A percentile compares a stretch with the other conserved stretches of the same genome.
phyloP scores from a whole-genome alignment of 2,888 invertebrate genomes.

The Augiades crinisus region DNA sequence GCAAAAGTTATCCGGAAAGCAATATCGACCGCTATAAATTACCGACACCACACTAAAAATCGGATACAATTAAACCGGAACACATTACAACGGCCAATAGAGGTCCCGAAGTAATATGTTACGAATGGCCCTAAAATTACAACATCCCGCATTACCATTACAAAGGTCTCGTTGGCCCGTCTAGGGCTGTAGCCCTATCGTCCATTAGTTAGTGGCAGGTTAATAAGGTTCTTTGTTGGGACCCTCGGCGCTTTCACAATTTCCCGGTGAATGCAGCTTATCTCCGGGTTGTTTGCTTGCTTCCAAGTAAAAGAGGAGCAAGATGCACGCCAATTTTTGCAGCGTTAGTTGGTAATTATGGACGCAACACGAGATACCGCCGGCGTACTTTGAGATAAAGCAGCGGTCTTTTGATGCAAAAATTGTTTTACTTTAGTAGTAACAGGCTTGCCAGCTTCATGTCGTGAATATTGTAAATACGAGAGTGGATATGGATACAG shows the following conservation, averaged over 20 bases:
- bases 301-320: constrained; percentile 53
- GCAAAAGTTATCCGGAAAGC: background rate
- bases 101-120: constrained; percentile 21
- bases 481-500: too few species aligned
- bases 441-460: constrained; percentile 13
- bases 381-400: constrained; percentile 39
- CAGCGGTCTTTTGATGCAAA: constrained; percentile 38
- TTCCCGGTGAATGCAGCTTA: constrained; percentile 73
- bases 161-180: constrained; percentile 43
- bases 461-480: too few species aligned
- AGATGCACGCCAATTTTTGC: constrained; percentile 57
- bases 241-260: constrained; percentile 65
- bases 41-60: constrained; percentile 25
- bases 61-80: constrained; percentile 29
- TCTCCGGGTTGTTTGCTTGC: constrained; percentile 67
- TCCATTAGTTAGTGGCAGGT: constrained; percentile 73
- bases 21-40: constrained; percentile 4
- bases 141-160: constrained; percentile 54
- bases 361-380: constrained; percentile 47
- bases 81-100: constrained; percentile 24
- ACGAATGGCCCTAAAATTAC: constrained; percentile 50
- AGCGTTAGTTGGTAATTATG: constrained; percentile 63
- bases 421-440: constrained; percentile 17
- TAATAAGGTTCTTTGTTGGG: constrained; percentile 73
- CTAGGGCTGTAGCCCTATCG: constrained; percentile 61